These are phyloP conservation scores for Dicrurus megarhynchus DNA, from an alignment of 2,113 vertebrate genomes.

Conservation along the genomic window DNA sequence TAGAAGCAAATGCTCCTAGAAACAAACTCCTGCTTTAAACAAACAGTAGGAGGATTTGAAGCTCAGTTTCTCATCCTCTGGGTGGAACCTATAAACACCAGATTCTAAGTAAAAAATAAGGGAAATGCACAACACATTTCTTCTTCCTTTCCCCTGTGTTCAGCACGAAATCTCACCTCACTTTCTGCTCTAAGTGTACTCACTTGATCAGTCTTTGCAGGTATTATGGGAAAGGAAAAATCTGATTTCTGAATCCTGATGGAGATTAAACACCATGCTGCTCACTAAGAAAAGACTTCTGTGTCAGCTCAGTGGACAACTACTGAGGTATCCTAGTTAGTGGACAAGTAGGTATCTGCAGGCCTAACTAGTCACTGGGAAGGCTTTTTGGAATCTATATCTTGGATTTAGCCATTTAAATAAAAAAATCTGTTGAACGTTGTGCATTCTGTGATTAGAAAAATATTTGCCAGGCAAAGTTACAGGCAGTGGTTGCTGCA, in stretches of 20 bases:
- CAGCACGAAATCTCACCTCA: not conserved
- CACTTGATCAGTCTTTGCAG: not conserved
- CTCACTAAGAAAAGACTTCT: not conserved
- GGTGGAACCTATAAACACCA: not conserved
- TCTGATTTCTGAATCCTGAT: not conserved
- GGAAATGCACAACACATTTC: not conserved
- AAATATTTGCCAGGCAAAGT: not conserved
- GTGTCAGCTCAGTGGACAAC: not conserved
- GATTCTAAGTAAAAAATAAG: not conserved
- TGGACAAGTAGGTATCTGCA: not conserved
- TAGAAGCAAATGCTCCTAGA: not conserved
- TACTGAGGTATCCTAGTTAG: not conserved
- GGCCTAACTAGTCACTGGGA: not conserved
- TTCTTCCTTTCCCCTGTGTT: not conserved
- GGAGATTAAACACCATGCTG: not conserved
- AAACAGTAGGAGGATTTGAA: conserved; percentile 11
- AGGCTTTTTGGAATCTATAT: not conserved
- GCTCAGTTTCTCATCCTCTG: not conserved
- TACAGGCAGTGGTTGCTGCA: not conserved
- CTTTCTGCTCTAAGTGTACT: not conserved
- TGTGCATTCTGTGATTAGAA: not conserved
- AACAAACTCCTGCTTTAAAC: not conserved
- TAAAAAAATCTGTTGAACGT: not conserved
- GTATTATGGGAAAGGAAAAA: not conserved
- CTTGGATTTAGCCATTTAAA: not conserved